Base-by-base conservation (phyloP, 2,797 vertebrate genomes). In the Pampus argenteus region DNA sequence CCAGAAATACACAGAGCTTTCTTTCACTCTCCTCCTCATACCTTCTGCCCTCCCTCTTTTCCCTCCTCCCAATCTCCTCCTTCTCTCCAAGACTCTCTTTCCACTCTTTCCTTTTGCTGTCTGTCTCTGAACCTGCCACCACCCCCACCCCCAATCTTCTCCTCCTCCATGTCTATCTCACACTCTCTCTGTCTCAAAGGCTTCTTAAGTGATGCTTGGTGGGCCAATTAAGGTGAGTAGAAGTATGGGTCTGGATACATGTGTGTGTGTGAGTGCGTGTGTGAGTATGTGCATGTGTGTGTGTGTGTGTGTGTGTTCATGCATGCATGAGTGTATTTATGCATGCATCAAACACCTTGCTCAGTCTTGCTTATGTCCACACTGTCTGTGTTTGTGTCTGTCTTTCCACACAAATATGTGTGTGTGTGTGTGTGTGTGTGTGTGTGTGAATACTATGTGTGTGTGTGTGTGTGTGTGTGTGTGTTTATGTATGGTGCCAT, bases 221-320 rank as follows among this genome's bases (percentile, higher is more conserved):
- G 91, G 93, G 93, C 93, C 93, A 95, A 95, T 95, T 94, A 94
- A 94, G 93, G 93, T 94, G 93, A 93, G 90, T 86, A 89, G 81
- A 71, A 89, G 76, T 81, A 79, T 17, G 77, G 64, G 78, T 72
- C 76, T 81, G 79, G 26, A 20, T 81, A 50, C 54, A 23, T 54
- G 56, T 69, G 60, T 61, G 52, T 54, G 66, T 55, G 62, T 47
- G 52, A 59, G 59, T 59, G 65, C 52, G 60, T 50, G 52, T 51
- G 50, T 47, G 50, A 63, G 58, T 48, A 59, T 20, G 69, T 40
- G 62, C 38, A 63, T 17, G 62, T 36, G 51, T 47, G 57, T 56
- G 36, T 55, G 63, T 26, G 52, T 51, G 68, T 69, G 66, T 71
- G 71, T 66, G 76, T 82, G 55, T 71, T 79, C 88, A 88, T 79